Conservation (phyloP, 2,888 invertebrate species). For the Leucoma salicis region DNA sequence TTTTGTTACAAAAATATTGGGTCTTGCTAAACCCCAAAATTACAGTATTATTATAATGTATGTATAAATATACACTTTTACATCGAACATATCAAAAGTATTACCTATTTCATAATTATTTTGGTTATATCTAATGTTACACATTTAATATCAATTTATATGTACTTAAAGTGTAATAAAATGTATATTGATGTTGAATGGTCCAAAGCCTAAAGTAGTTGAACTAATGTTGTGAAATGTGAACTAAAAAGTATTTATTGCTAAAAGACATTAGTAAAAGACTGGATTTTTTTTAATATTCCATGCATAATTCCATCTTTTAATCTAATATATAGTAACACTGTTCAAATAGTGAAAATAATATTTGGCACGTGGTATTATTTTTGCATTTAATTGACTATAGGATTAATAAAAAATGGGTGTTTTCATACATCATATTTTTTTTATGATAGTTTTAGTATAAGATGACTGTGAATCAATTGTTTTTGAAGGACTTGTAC, state of each 20-base stretch:
- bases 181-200: conserved; percentile 52
- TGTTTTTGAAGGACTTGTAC: conserved; percentile 22
- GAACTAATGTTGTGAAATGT: conserved; percentile 33
- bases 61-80: conserved; percentile 20
- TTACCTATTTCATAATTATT: conserved; percentile 30
- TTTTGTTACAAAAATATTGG: neutral
- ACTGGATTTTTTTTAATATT: no score
- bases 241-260: conserved; percentile 34
- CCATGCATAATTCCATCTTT: no score
- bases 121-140: conserved; percentile 36
- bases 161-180: conserved; percentile 34
- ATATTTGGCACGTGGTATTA: conserved; percentile 32
- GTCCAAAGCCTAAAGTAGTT: conserved; percentile 33
- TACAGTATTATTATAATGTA: conserved; percentile 32
- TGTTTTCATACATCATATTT: conserved; percentile 32
- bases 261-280: conserved; percentile 37
- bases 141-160: conserved; percentile 32
- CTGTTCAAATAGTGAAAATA: no score
- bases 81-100: conserved; percentile 40
- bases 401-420: conserved; percentile 39
- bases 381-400: conserved; percentile 40
- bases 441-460: conserved; percentile 28
- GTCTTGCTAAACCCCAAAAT: neutral
- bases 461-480: conserved; percentile 31
- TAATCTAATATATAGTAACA: no score